Evolutionary conservation across 1,140 invertebrate genomes (phyloP).

Genomic region (Cydia fagiglandana): DNA sequence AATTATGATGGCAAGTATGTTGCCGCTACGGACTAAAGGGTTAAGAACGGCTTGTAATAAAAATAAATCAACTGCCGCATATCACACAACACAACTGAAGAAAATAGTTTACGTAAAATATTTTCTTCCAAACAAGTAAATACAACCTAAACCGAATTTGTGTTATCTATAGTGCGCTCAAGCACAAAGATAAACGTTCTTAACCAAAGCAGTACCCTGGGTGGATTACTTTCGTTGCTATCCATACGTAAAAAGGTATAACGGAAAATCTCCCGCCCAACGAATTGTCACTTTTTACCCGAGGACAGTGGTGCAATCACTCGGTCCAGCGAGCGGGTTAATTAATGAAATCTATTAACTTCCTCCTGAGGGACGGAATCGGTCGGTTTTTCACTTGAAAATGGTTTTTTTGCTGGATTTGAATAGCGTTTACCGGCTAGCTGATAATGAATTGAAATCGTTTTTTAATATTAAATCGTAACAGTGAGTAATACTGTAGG

Average conservation of each 20-base stretch:
- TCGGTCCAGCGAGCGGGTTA: constrained; percentile 76
- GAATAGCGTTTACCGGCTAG: neutral
- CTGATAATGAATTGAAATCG: constrained; percentile 3
- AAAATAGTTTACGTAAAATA: neutral
- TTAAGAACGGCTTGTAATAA: no score
- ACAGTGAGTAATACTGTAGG: neutral
- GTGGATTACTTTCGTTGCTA: constrained; percentile 33
- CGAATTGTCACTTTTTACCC: constrained; percentile 77
- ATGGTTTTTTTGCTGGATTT: constrained; percentile 48
- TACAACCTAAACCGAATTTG: neutral
- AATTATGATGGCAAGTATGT: no score
- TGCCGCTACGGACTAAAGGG: no score
- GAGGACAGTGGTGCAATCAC: constrained; percentile 70
- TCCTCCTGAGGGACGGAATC: constrained; percentile 63
- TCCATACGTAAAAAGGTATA: constrained; percentile 49
- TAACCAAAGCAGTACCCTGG: constrained; percentile 33
- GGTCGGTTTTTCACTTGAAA: constrained; percentile 65
- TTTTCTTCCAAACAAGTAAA: neutral
- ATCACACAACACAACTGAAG: no score
- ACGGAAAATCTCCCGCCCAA: constrained; percentile 55
- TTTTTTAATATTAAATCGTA: neutral
- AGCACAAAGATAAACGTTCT: constrained; percentile 31
- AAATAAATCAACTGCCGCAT: no score
- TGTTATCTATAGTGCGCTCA: constrained; percentile 17
- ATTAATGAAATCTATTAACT: constrained; percentile 79